These are phyloP conservation scores for Harpagoxenus sublaevis DNA, from an alignment of 2,888 invertebrate genomes.

Conservation along the genomic window DNA sequence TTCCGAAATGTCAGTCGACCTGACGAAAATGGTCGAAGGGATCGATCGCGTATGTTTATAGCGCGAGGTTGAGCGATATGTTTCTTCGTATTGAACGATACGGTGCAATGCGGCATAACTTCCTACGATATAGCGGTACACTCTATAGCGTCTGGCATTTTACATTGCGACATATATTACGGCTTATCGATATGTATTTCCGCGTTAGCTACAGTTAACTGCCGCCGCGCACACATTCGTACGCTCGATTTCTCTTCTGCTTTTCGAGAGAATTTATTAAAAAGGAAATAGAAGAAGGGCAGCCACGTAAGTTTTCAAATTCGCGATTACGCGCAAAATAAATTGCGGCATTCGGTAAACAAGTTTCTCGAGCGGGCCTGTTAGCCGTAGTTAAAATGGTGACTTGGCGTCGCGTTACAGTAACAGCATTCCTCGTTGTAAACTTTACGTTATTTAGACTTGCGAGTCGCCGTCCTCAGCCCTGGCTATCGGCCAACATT, in stretches of 20 bases:
- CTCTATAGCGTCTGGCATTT: slow-evolving; percentile 25
- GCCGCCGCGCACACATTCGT: neutral
- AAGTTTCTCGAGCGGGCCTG: neutral
- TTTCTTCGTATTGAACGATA: slow-evolving; percentile 52
- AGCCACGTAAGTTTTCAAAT: neutral
- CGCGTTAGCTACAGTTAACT: slow-evolving; percentile 20
- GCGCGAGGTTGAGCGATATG: slow-evolving; percentile 45
- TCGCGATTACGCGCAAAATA: neutral
- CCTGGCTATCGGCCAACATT: slow-evolving; percentile 43
- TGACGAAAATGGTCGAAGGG: slow-evolving; percentile 69
- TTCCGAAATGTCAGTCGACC: slow-evolving; percentile 69
- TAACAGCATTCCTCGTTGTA: slow-evolving; percentile 23
- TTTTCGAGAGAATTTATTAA: neutral
- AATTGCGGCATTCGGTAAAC: neutral
- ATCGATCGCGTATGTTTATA: slow-evolving; percentile 57
- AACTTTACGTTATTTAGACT: slow-evolving; percentile 26
- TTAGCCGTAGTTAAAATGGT: neutral
- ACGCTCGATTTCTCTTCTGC: neutral
- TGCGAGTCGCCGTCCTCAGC: neutral
- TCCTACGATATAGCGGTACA: slow-evolving; percentile 11
- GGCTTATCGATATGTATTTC: slow-evolving; percentile 22
- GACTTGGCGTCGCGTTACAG: neutral
- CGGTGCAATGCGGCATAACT: slow-evolving; percentile 35
- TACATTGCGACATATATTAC: slow-evolving; percentile 36
- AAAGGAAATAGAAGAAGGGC: neutral